phyloP scores from a whole-genome alignment of 2,797 vertebrate genomes.

The Cheirogaleus major region DNA sequence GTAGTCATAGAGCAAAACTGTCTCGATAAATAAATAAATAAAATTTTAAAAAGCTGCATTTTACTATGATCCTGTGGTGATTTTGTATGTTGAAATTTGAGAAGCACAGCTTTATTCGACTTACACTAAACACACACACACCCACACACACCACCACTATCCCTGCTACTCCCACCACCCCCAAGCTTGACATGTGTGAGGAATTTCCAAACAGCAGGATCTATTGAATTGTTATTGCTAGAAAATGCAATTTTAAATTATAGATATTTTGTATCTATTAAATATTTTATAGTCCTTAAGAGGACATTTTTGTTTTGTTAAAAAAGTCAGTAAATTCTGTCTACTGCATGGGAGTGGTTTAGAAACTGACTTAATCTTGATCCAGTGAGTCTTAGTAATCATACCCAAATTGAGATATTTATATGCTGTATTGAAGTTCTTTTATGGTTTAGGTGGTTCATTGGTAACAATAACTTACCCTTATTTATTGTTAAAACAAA shows the following conservation, averaged over 20 bases:
- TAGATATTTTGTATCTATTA: slow-evolving; percentile 21
- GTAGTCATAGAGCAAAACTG: too few species aligned
- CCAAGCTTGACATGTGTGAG: not conserved
- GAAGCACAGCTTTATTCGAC: slow-evolving; percentile 15
- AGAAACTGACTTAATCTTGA: not conserved
- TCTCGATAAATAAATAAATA: too few species aligned
- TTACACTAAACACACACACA: not conserved
- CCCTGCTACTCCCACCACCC: too few species aligned
- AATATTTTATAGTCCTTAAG: not conserved
- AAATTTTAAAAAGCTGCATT: not conserved
- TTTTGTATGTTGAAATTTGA: slow-evolving; percentile 22
- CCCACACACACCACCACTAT: not conserved
- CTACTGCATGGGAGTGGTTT: not conserved
- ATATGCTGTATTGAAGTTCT: not conserved
- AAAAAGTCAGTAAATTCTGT: slow-evolving; percentile 14
- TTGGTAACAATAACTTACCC: not conserved
- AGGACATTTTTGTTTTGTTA: not conserved
- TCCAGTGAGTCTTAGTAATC: not conserved
- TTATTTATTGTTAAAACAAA: not conserved
- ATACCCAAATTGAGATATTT: not conserved
- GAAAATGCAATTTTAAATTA: not conserved
- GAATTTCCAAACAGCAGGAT: not conserved
- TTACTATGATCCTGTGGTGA: not conserved
- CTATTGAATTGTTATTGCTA: slow-evolving; percentile 26
- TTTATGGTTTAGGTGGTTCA: not conserved